Base-by-base conservation (phyloP, 2,797 vertebrate genomes). In the Macroramphosus scolopax region DNA sequence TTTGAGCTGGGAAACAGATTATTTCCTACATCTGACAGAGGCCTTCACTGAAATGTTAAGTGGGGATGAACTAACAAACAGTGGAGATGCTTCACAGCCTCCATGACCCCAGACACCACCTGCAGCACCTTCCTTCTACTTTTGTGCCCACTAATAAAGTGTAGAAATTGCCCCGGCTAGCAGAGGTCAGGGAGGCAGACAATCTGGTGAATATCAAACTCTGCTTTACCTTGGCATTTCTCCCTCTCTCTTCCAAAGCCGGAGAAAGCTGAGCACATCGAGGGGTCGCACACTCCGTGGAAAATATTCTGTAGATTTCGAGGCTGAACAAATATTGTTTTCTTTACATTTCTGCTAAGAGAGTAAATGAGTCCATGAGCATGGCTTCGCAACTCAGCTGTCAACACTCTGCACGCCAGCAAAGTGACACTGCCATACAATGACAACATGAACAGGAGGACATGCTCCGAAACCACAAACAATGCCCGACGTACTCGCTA, bases 101-200 rank as follows among this genome's bases (percentile, higher is more conserved):
- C 15, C 0, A 0, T 6, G 8, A 56, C 42, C 22, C 22, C 7
- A 11, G 2, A 11, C 5, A 31, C 5, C 32, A 47, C 31, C 36
- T 43, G 38, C 29, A 3, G 29, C 37, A 54, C 16, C 25, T 22
- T 37, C 30, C 17, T 8, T 43, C 17, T 11, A 12, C 36, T 22
- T 49, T 11, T 59, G 14, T 40, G 11, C 22, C 24, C 12, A 14
- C 22, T 68, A 50, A 70, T 58, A 63, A 72, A 70, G 46, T 33
- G 65, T 59, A 25, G 28, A 63, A 69, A 55, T 63, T 49, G 60
- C 15, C 26, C 24, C 40, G 22, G 52, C 63, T 53, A 49, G 42
- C 51, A 37, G 28, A 15, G 65, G 58, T 68, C 51, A 51, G 18
- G 17, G 18, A 56, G 28, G 14, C 52, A 30, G 31, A 39, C 18